These are phyloP conservation scores for Etheostoma cragini DNA, from an alignment of 2,113 vertebrate species.

Conservation along the genomic window DNA sequence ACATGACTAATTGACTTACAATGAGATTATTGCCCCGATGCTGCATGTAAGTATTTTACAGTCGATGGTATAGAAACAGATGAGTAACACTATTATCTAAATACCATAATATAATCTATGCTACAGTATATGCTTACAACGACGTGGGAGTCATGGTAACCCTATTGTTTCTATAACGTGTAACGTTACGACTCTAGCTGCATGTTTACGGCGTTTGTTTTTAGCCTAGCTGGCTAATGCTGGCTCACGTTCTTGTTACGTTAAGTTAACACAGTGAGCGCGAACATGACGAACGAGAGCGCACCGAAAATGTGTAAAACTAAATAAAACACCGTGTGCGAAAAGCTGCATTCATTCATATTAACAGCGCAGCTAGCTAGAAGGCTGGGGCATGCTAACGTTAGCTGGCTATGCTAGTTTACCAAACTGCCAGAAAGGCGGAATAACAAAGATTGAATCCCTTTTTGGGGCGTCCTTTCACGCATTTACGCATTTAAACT, in stretches of 20 bases:
- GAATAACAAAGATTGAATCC: background rate
- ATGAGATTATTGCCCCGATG: background rate
- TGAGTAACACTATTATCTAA: background rate
- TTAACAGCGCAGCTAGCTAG: background rate
- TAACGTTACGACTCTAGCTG: background rate
- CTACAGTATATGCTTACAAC: background rate
- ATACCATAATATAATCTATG: too few relatives aligned
- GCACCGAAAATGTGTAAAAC: background rate
- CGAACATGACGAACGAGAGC: accelerated
- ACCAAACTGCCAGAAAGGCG: background rate
- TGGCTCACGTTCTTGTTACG: accelerated
- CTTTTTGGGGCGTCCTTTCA: accelerated
- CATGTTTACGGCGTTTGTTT: conserved; percentile 38
- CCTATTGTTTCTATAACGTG: background rate
- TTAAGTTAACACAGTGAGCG: background rate
- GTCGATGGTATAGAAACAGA: background rate
- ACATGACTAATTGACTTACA: background rate
- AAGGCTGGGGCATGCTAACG: background rate
- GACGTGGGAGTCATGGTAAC: background rate
- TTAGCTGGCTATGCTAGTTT: conserved; percentile 30
- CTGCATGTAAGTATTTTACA: background rate
- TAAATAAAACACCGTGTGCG: background rate
- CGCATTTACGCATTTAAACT: background rate
- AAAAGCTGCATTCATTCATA: background rate
- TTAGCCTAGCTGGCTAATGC: conserved; percentile 52